Percentiles rank a stretch among this genome's conserved stretches.
These are phyloP conservation scores for Drosophila pachea DNA, from an alignment of 1,140 invertebrate genomes.

Conservation along the genomic window DNA sequence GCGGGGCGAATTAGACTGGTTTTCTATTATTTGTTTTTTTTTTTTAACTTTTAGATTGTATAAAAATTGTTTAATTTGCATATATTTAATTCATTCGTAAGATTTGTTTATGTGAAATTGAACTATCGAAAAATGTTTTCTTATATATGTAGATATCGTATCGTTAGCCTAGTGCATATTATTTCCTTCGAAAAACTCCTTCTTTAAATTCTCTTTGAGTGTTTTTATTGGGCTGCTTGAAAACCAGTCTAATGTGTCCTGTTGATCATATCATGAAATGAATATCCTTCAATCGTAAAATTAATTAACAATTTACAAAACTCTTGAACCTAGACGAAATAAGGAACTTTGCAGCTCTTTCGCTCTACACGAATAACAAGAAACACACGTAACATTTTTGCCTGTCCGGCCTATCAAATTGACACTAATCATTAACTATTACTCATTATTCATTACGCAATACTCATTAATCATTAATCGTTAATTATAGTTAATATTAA, in stretches of 20 bases:
- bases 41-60: background rate
- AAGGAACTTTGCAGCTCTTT: conserved; percentile 52
- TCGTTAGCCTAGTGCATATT: background rate
- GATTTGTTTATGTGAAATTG: background rate
- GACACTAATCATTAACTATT: conserved; percentile 26
- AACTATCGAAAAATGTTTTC: background rate
- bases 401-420: conserved; percentile 18
- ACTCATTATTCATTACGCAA: conserved; percentile 4
- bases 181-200: background rate
- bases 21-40: background rate
- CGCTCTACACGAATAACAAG: conserved; percentile 11
- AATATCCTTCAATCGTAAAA: conserved; percentile 30
- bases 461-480: conserved; percentile 11
- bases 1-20: conserved; percentile 18
- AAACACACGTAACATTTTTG: background rate
- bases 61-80: background rate
- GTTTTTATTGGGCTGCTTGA: background rate
- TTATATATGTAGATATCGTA: background rate
- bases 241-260: conserved; percentile 21
- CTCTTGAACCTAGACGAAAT: conserved; percentile 52
- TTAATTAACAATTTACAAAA: conserved; percentile 60
- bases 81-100: too few relatives aligned
- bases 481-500: conserved; percentile 22
- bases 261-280: conserved; percentile 31
- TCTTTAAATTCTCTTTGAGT: background rate